A percentile compares a stretch with the other conserved stretches of the same genome.
Conservation (phyloP, 2,888 invertebrate genomes). For the Plutella xylostella region DNA sequence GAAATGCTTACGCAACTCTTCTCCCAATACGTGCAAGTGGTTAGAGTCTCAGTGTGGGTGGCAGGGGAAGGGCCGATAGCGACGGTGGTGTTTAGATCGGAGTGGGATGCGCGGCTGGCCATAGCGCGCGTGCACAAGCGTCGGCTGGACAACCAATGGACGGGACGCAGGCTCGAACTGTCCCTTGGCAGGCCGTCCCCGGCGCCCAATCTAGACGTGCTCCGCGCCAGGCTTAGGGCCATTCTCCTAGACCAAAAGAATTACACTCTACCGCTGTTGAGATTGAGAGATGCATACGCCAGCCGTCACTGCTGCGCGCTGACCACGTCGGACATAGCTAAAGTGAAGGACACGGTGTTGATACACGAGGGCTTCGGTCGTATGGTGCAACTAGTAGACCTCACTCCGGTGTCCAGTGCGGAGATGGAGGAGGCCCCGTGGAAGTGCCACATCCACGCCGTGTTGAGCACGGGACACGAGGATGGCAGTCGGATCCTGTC, state of each 20-base stretch:
- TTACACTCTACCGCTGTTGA: slow-evolving; percentile 80
- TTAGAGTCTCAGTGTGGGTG: slow-evolving; percentile 49
- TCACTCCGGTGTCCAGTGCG: slow-evolving; percentile 37
- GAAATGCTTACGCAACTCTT: slow-evolving; percentile 54
- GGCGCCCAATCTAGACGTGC: slow-evolving; percentile 72
- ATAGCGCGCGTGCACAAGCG: slow-evolving; percentile 88
- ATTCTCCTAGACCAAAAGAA: slow-evolving; percentile 82
- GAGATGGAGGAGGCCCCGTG: slow-evolving; percentile 59
- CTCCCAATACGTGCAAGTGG: slow-evolving; percentile 45
- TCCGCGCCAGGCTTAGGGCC: slow-evolving; percentile 77
- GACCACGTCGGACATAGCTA: slow-evolving; percentile 77
- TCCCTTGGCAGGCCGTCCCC: slow-evolving; percentile 73
- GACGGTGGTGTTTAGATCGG: slow-evolving; percentile 75
- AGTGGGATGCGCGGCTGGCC: slow-evolving; percentile 78
- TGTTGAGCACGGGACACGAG: slow-evolving; percentile 39
- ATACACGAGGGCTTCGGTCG: slow-evolving; percentile 56
- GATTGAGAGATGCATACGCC: slow-evolving; percentile 86
- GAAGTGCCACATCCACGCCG: slow-evolving; percentile 64
- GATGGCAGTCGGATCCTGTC: slow-evolving; percentile 69
- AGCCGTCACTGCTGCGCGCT: slow-evolving; percentile 82
- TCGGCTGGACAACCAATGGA: slow-evolving; percentile 73
- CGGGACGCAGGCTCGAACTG: slow-evolving; percentile 83
- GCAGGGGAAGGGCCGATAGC: slow-evolving; percentile 71
- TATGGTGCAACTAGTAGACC: slow-evolving; percentile 50
- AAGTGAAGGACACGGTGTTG: slow-evolving; percentile 78